Percentiles rank a stretch among this genome's conserved stretches.
phyloP scores from a whole-genome alignment of 2,113 vertebrate genomes.

The Piaya cayana region DNA sequence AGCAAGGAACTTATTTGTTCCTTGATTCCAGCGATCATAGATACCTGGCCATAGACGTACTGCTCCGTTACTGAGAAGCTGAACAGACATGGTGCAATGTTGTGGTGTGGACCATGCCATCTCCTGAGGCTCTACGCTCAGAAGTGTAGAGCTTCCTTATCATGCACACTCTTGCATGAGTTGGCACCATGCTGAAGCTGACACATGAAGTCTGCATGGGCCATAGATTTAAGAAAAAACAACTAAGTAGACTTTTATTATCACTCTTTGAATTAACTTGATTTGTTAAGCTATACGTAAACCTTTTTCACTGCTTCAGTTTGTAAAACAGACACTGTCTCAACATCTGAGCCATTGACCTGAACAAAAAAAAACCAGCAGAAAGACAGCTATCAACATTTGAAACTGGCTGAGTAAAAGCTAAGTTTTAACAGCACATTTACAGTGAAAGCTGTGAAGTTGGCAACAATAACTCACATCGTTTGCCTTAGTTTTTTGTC shows the following conservation, averaged over 20 bases:
- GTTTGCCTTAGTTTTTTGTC: not conserved
- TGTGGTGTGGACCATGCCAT: not conserved
- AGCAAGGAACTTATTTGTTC: not conserved
- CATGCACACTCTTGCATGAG: not conserved
- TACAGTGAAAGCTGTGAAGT: not conserved
- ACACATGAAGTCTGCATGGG: fast-evolving
- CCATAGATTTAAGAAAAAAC: not conserved
- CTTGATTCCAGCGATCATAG: not conserved
- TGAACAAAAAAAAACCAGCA: not conserved
- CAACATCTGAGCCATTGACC: not conserved
- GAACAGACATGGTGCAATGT: not conserved
- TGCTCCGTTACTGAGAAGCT: not conserved
- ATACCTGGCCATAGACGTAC: not conserved
- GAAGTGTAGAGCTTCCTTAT: not conserved
- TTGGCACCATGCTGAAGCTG: not conserved
- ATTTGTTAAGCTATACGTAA: not conserved
- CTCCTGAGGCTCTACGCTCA: not conserved
- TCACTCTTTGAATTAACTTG: not conserved
- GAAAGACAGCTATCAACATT: not conserved
- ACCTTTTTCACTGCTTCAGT: not conserved
- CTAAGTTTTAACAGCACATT: not conserved
- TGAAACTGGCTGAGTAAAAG: not conserved
- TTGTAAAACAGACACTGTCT: not conserved
- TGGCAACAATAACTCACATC: not conserved
- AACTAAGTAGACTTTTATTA: not conserved